Evolutionary conservation across 1,140 invertebrate genomes (phyloP).

Genomic region (Trichomalopsis sarcophagae): DNA sequence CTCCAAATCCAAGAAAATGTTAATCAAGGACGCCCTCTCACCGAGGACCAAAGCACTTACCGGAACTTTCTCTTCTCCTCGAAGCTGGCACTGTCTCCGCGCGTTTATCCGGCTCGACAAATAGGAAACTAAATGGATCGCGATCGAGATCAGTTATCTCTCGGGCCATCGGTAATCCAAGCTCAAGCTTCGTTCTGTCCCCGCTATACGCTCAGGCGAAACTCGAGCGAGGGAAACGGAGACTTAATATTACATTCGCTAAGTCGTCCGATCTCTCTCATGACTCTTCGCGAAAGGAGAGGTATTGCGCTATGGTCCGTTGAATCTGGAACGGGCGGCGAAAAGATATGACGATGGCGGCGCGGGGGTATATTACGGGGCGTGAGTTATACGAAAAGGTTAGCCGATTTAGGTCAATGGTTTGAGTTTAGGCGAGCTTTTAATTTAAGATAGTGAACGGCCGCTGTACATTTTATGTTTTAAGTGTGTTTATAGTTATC

Average conservation of each 20-base stretch:
- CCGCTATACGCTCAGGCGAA: background rate
- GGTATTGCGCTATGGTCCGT: too few relatives aligned
- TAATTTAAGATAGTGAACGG: too few relatives aligned
- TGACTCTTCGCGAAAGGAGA: background rate
- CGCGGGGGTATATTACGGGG: background rate
- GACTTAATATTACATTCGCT: slow-evolving; percentile 13
- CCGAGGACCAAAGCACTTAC: background rate
- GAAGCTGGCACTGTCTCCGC: background rate
- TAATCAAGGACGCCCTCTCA: background rate
- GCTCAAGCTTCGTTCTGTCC: background rate
- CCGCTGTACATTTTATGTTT: too few relatives aligned
- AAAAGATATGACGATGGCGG: background rate
- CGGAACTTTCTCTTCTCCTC: background rate
- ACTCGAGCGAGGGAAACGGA: background rate
- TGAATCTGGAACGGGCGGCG: background rate
- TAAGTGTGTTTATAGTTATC: too few relatives aligned
- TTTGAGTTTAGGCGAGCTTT: too few relatives aligned
- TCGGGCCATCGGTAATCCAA: slow-evolving; percentile 24
- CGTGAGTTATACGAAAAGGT: background rate
- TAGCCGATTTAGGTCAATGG: background rate
- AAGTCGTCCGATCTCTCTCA: background rate
- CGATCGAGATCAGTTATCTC: slow-evolving; percentile 33
- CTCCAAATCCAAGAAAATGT: background rate
- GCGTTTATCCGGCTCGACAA: slow-evolving; percentile 40
- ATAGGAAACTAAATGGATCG: slow-evolving; percentile 35